A percentile compares a stretch with the other conserved stretches of the same genome.
These are phyloP conservation scores for Drosophila helvetica DNA, from an alignment of 2,888 invertebrate species.

Conservation along the genomic window DNA sequence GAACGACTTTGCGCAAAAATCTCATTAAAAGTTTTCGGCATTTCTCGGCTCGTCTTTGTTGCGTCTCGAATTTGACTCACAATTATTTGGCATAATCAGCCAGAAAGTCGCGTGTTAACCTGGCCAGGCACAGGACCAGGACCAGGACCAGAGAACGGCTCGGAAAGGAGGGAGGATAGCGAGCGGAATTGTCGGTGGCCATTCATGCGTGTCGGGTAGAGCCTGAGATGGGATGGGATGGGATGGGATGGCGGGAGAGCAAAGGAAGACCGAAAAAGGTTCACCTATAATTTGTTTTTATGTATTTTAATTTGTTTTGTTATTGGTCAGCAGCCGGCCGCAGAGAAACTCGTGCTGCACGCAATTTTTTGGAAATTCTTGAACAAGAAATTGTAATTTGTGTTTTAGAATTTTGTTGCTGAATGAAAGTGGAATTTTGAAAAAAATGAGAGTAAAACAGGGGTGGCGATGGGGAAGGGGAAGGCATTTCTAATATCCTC, in stretches of 20 bases:
- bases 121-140: constrained; percentile 25
- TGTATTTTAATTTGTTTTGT: constrained; percentile 26
- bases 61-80: constrained; percentile 49
- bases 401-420: background rate
- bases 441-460: constrained; percentile 3
- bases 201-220: constrained; percentile 40
- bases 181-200: constrained; percentile 28
- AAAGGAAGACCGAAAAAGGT: constrained; percentile 24
- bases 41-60: constrained; percentile 48
- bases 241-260: background rate
- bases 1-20: constrained; percentile 48
- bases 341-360: constrained; percentile 56
- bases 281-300: constrained; percentile 45
- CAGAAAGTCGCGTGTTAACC: constrained; percentile 51
- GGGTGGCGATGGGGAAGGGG: background rate
- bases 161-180: background rate
- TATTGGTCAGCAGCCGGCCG: constrained; percentile 44
- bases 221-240: background rate
- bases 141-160: background rate
- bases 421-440: constrained; percentile 8
- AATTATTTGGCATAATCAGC: constrained; percentile 53
- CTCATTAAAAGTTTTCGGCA: constrained; percentile 72
- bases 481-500: constrained; percentile 23
- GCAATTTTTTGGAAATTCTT: constrained; percentile 44
- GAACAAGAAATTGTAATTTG: background rate